Percentiles rank a stretch among this genome's conserved stretches.
phyloP scores from a whole-genome alignment of 1,140 invertebrate genomes.

The Neodiprion virginianus region DNA sequence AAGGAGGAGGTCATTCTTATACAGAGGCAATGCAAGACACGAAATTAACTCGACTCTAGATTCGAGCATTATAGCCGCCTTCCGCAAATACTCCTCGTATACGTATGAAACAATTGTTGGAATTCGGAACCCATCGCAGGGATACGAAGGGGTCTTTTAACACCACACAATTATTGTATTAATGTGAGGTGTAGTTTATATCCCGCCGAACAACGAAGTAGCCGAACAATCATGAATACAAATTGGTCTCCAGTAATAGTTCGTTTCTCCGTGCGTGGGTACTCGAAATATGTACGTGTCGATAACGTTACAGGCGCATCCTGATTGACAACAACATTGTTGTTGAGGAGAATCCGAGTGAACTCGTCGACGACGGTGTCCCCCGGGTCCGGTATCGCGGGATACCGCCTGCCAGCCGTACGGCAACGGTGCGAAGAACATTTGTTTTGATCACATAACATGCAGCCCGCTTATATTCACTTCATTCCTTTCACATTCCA shows the following conservation, averaged over 20 bases:
- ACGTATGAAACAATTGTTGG: no score
- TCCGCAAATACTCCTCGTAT: no score
- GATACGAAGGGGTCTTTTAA: no score
- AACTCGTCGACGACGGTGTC: conserved; percentile 52
- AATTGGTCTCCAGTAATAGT: no score
- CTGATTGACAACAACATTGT: conserved; percentile 54
- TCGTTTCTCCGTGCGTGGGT: no score
- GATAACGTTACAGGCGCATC: conserved; percentile 49
- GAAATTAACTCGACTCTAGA: no score
- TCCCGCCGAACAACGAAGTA: not conserved
- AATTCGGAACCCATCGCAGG: no score
- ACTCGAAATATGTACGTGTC: not conserved
- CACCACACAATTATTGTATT: no score
- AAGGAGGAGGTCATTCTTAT: no score
- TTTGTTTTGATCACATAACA: conserved; percentile 24
- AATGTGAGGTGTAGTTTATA: not conserved
- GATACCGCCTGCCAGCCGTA: conserved; percentile 48
- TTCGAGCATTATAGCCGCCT: no score
- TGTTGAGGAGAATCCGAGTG: conserved; percentile 50
- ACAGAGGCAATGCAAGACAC: no score
- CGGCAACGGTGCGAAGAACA: conserved; percentile 49
- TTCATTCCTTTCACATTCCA: not conserved
- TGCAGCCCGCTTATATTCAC: not conserved
- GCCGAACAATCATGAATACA: not conserved
- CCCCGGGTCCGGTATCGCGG: conserved; percentile 51